Evolutionary conservation across 2,797 vertebrate genomes (phyloP), one percentile per base, ranked within the genome.

Genomic region (Passerculus sandwichensis): DNA sequence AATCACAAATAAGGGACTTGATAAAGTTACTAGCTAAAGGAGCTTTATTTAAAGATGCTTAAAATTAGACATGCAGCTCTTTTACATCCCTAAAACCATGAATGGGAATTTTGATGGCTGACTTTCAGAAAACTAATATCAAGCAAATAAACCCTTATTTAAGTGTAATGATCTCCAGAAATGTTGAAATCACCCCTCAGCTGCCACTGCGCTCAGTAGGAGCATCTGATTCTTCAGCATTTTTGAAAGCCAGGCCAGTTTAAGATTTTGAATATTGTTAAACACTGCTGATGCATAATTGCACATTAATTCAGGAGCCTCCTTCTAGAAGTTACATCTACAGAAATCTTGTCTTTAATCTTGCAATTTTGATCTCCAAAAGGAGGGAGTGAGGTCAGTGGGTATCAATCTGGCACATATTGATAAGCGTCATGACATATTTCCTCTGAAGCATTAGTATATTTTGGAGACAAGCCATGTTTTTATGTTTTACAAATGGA

Each of bases 131-230:
- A 42, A 44, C 74, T 77, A 53, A 64, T 32, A 53, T 53, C 38
- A 42, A 48, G 72, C 22, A n/a, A 81, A 82, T 26, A 69, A 88
- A 69, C 11, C 75, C 56, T 73, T 34, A 13, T 75, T 90, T 42
- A 53, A 80, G 76, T 9, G 56, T 36, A 53, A 80, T 17, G 40
- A 91, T 92, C 89, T 70, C 54, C 72, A 88, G 72, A 91, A 93
- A 76, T 10, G 73, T 70, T 62, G 76, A 94, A 94, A 80, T 88
- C 87, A 85, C 54, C 60, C 83, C 54, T 74, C 82, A 85, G 85
- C 66, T 91, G 78, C 74, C 61, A 53, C 85, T 4, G 20, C 1
- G 4, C n/a, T 88, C 75, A 44, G 51, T 7, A 40, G 64, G 38
- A 90, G 56, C 51, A 88, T 44, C 48, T n/a, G 48, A 64, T 64